A percentile compares a stretch with the other conserved stretches of the same genome.
phyloP scores from a whole-genome alignment of 1,140 invertebrate species.

The Drosophila sp. region DNA sequence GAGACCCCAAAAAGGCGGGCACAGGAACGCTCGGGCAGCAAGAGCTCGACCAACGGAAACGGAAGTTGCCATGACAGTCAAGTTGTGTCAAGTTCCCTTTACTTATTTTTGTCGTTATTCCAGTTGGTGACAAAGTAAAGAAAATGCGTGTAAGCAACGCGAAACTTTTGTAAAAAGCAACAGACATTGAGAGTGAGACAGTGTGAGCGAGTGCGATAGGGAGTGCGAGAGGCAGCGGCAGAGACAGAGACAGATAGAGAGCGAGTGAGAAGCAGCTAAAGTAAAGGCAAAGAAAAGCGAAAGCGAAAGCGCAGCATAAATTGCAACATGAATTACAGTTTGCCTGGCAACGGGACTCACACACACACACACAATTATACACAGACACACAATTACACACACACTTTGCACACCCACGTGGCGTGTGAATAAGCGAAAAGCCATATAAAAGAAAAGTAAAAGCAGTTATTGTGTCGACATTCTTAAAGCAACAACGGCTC shows the following conservation, averaged over 20 bases:
- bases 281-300: slow-evolving; percentile 43
- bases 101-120: slow-evolving; percentile 16
- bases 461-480: slow-evolving; percentile 38
- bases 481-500: slow-evolving; percentile 31
- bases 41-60: slow-evolving; percentile 37
- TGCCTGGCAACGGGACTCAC: slow-evolving; percentile 26
- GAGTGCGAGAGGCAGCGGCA: background rate
- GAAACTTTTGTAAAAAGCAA: slow-evolving; percentile 53
- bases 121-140: slow-evolving; percentile 60
- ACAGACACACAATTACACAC: background rate
- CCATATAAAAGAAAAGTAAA: slow-evolving; percentile 34
- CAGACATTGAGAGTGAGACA: slow-evolving; percentile 6
- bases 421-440: slow-evolving; percentile 34
- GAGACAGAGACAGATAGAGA: background rate
- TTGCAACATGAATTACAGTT: slow-evolving; percentile 78
- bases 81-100: slow-evolving; percentile 34
- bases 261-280: background rate
- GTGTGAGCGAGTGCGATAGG: no score
- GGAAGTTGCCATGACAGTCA: slow-evolving; percentile 63
- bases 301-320: slow-evolving; percentile 73
- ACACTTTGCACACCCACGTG: background rate
- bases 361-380: background rate
- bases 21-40: slow-evolving; percentile 20
- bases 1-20: slow-evolving; percentile 45
- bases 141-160: slow-evolving; percentile 51